phyloP scores from a whole-genome alignment of 2,797 vertebrate genomes.

The Nasua narica region DNA sequence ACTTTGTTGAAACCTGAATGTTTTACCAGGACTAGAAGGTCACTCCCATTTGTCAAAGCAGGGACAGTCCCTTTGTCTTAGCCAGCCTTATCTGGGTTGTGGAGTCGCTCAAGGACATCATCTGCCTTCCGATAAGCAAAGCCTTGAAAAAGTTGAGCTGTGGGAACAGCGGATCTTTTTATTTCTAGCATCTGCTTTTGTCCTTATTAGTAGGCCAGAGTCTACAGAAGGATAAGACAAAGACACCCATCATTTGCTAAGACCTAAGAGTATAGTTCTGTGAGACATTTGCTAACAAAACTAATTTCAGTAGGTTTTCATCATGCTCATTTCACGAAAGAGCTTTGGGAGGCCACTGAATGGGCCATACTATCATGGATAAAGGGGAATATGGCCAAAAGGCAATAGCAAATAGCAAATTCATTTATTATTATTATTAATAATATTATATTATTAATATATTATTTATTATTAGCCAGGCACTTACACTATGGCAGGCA shows the following conservation, averaged over 20 bases:
- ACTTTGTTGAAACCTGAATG: slow-evolving; percentile 51
- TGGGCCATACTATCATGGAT: neutral
- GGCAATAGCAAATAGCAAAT: neutral
- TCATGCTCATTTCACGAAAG: neutral
- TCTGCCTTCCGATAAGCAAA: slow-evolving; percentile 58
- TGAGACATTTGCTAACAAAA: neutral
- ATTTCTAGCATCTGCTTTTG: slow-evolving; percentile 55
- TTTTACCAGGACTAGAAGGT: slow-evolving; percentile 70
- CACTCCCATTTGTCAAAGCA: slow-evolving; percentile 78
- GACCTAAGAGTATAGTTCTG: neutral
- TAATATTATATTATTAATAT: too few species aligned
- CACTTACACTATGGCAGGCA: neutral
- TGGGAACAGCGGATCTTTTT: slow-evolving; percentile 28
- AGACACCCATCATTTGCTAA: neutral
- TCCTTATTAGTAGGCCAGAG: slow-evolving; percentile 39
- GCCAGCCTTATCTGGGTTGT: slow-evolving; percentile 72
- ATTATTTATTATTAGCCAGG: too few species aligned
- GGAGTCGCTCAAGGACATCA: slow-evolving; percentile 67
- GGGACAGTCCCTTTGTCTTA: slow-evolving; percentile 72
- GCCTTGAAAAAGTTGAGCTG: slow-evolving; percentile 56
- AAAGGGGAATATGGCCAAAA: neutral
- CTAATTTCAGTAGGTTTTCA: neutral
- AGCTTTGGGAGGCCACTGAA: neutral
- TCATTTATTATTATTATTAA: too few species aligned
- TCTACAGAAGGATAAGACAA: slow-evolving; percentile 5